Base-by-base conservation (phyloP, 2,113 vertebrate species). In the Psilopogon haemacephalus region DNA sequence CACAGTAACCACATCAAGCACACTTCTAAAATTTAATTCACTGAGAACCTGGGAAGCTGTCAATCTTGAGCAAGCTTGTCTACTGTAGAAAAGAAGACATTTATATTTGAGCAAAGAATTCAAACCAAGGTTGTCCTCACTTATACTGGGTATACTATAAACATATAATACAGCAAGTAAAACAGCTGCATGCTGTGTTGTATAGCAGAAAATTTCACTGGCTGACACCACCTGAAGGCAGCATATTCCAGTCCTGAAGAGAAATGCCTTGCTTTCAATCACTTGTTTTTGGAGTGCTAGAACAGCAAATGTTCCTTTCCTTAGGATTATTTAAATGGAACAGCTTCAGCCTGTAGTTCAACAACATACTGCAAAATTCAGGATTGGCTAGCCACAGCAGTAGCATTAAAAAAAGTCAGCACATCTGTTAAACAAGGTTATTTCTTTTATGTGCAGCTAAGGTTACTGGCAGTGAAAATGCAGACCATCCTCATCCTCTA, bases 1-100 rank as follows among this genome's bases (percentile, higher is more conserved):
- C 5, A 27, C 1, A 0, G 9, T 32, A 65, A 8, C 20, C 35
- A 70, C n/a, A 79, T 2, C 1, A 0, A 87, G 5, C 14, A 35
- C 8, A 14, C 27, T 37, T 37, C 48, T 64, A 42, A 37, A 86
- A 48, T 1, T 14, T 1, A 83, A 50, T 15, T 62, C 18, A 48
- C 7, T 33, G 4, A 32, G 13, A 82, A 62, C 21, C 44, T 46
- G 63, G 32, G 13, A 68, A 67, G 13, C 9, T 30, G 4, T 12
- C 23, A 12, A 14, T 11, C 70, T 71, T 71, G 6, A 72, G 33
- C 2, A 9, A 81, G 8, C 12, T 11, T 56, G 11, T 9, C 33
- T 52, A 82, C 8, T 1, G 3, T 1, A 86, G 12, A 14, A 64
- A 75, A 78, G 27, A 3, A 54, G 16, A 38, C 72, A 54, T 7